Percentiles rank a stretch among this genome's conserved stretches.
phyloP scores from a whole-genome alignment of 2,888 invertebrate species.

The Globia sparganii region DNA sequence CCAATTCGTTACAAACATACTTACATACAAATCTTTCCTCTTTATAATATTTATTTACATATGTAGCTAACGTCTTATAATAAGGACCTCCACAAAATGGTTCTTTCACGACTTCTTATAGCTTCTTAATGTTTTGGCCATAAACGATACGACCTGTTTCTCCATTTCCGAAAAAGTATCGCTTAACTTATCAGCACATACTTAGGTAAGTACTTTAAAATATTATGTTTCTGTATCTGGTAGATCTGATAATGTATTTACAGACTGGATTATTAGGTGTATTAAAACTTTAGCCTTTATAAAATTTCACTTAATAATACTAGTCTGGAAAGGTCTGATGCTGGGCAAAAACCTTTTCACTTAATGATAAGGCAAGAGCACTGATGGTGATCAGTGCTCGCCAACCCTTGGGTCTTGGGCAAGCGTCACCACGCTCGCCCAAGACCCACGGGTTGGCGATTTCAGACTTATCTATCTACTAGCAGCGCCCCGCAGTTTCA shows the following conservation, averaged over 20 bases:
- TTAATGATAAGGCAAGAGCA: no score
- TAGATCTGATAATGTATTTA: neutral
- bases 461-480: no score
- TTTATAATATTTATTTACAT: no score
- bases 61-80: neutral
- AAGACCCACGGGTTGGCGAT: no score
- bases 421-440: no score
- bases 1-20: no score
- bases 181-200: neutral
- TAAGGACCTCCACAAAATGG: neutral
- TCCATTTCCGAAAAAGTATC: neutral
- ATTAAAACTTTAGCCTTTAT: neutral
- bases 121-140: neutral
- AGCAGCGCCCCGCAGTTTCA: no score
- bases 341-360: accelerated
- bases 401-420: no score
- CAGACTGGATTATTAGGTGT: neutral
- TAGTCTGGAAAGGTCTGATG: no score
- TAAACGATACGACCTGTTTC: neutral
- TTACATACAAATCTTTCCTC: no score
- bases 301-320: no score
- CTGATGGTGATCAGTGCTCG: no score
- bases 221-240: neutral
- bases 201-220: neutral
- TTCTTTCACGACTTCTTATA: neutral